Conservation (phyloP, 2,113 vertebrate genomes). For the Anser brachyrhynchus region DNA sequence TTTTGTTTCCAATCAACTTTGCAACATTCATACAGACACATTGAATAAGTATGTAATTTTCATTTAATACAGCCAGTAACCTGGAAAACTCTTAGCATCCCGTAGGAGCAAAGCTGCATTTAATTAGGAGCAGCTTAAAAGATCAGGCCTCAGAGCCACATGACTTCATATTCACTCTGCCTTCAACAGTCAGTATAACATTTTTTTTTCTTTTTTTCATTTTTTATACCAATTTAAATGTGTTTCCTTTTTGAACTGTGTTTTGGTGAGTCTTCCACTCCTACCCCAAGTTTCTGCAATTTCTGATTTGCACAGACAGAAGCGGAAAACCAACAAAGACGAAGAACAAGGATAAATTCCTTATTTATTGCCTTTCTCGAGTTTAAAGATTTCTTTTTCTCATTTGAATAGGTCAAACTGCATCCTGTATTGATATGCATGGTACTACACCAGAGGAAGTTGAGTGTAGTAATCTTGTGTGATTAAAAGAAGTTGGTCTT, state of each 20-base stretch:
- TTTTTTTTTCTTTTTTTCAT: background rate
- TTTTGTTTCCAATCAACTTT: slow-evolving; percentile 25
- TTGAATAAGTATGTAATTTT: slow-evolving; percentile 50
- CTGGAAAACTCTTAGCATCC: slow-evolving; percentile 51
- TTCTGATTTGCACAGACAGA: background rate
- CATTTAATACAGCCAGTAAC: slow-evolving; percentile 25
- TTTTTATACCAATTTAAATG: background rate
- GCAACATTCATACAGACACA: background rate
- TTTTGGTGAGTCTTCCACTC: background rate
- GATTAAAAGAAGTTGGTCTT: background rate
- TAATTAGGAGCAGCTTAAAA: slow-evolving; percentile 67
- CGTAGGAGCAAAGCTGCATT: slow-evolving; percentile 55
- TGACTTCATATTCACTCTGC: background rate
- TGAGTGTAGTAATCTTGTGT: background rate
- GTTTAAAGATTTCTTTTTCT: background rate
- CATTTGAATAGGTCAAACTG: background rate
- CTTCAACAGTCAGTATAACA: background rate
- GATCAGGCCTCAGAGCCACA: slow-evolving; percentile 46
- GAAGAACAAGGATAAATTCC: background rate
- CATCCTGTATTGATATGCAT: background rate
- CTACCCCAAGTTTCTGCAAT: background rate
- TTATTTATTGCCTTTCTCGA: background rate
- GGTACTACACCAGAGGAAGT: background rate
- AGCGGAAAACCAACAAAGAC: background rate
- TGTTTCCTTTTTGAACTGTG: background rate